phyloP scores from a whole-genome alignment of 1,140 invertebrate species.

The Spodoptera litura region DNA sequence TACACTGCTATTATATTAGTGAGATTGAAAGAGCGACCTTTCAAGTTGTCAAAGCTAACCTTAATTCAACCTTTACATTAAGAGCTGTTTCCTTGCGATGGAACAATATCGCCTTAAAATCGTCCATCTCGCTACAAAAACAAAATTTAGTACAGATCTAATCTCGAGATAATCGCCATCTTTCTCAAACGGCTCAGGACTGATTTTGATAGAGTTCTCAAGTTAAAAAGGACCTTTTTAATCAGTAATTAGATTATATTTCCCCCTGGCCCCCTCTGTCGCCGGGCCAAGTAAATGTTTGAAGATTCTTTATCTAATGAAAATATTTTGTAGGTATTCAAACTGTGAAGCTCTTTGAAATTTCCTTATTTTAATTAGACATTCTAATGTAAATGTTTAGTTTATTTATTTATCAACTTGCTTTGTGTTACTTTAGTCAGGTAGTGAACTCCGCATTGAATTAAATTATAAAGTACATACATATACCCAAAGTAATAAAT shows the following conservation, averaged over 20 bases:
- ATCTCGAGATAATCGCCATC: conserved; percentile 23
- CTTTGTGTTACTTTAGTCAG: background rate
- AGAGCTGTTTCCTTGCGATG: background rate
- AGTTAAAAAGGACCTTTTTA: conserved; percentile 23
- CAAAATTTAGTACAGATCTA: conserved; percentile 21
- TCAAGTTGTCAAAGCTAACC: conserved; percentile 21
- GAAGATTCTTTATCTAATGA: conserved; percentile 29
- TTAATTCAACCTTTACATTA: conserved; percentile 12
- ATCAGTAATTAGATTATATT: conserved; percentile 45
- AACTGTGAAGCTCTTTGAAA: conserved; percentile 3
- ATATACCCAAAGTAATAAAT: too few species aligned
- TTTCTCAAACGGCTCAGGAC: conserved; percentile 8
- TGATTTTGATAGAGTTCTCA: conserved; percentile 38
- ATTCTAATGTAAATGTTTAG: conserved; percentile 6
- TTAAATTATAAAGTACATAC: too few species aligned
- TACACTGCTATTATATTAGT: background rate
- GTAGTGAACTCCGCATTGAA: background rate
- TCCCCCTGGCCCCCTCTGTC: conserved; percentile 2
- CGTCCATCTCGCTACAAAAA: conserved; percentile 11
- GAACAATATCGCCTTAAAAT: background rate
- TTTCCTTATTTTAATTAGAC: conserved; percentile 2
- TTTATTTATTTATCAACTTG: background rate
- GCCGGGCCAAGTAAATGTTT: background rate
- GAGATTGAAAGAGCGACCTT: conserved; percentile 7
- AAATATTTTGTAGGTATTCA: conserved; percentile 35